Evolutionary conservation across 1,140 invertebrate species (phyloP).

Genomic region (Procambarus clarkii): DNA sequence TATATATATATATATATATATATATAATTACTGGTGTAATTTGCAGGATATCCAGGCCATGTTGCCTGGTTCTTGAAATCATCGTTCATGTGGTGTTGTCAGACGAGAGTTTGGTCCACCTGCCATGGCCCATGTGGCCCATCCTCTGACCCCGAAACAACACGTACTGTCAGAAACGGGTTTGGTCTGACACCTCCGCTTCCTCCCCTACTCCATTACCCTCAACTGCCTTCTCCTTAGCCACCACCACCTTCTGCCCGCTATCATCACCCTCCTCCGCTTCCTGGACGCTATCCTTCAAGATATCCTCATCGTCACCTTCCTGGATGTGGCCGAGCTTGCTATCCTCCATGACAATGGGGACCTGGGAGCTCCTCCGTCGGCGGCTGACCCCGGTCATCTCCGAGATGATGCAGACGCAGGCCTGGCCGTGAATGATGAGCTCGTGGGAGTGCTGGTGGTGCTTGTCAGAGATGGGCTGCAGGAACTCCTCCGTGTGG

Average conservation of each 20-base stretch:
- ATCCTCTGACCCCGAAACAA: neutral
- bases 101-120: too few relatives aligned
- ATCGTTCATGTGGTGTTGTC: too few relatives aligned
- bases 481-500: conserved; percentile 34
- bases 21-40: too few relatives aligned
- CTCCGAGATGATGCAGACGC: conserved; percentile 49
- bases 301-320: neutral
- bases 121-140: too few relatives aligned
- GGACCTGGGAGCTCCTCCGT: conserved; percentile 1
- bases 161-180: neutral
- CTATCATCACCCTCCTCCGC: neutral
- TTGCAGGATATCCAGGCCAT: too few relatives aligned
- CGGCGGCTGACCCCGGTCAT: neutral
- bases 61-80: too few relatives aligned
- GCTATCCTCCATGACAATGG: conserved; percentile 26
- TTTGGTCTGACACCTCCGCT: neutral
- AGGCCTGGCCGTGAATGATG: conserved; percentile 50
- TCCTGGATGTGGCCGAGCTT: neutral
- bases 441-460: conserved; percentile 46
- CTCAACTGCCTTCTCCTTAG: neutral
- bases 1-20: too few relatives aligned
- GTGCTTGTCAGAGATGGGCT: conserved; percentile 42
- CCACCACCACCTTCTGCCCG: neutral
- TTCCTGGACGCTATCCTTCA: neutral
- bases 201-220: too few relatives aligned